Percentiles rank a stretch among this genome's conserved stretches.
Evolutionary conservation across 1,140 invertebrate species (phyloP).

Genomic region (Triops longicaudatus): DNA sequence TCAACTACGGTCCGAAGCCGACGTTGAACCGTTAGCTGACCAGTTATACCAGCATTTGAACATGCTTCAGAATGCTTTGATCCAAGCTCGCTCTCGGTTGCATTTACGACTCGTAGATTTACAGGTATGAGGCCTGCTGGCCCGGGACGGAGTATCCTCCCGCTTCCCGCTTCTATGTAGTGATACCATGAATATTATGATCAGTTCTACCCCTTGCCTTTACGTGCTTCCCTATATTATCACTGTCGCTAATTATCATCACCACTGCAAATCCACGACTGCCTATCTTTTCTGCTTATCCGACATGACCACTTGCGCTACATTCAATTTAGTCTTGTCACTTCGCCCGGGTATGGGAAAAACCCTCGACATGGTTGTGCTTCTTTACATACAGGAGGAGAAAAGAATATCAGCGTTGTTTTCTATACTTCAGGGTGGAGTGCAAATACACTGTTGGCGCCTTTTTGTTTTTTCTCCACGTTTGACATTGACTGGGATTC

Average conservation of each 20-base stretch:
- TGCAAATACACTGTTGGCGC: conserved; percentile 3
- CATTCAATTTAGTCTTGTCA: neutral
- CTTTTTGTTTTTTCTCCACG: neutral
- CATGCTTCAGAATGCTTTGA: conserved; percentile 46
- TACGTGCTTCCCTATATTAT: neutral
- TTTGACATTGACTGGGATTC: neutral
- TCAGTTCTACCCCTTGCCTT: neutral
- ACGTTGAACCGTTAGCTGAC: conserved; percentile 43
- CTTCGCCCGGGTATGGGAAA: neutral
- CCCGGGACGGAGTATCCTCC: conserved; percentile 22
- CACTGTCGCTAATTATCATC: neutral
- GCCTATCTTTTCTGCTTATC: conserved; percentile 7
- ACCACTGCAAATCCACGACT: neutral
- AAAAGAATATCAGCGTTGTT: neutral
- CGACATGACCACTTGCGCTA: neutral
- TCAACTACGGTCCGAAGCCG: conserved; percentile 41
- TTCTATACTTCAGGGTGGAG: neutral
- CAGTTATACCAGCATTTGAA: conserved; percentile 48
- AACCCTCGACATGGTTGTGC: neutral
- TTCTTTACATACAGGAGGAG: neutral
- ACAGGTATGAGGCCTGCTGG: conserved; percentile 38
- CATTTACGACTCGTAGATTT: conserved; percentile 48
- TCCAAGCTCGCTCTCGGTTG: conserved; percentile 48
- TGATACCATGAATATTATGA: neutral
- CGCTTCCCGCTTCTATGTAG: conserved; percentile 16